Base-by-base conservation (phyloP, 1,140 invertebrate genomes). In the Trypoxylus dichotomus region DNA sequence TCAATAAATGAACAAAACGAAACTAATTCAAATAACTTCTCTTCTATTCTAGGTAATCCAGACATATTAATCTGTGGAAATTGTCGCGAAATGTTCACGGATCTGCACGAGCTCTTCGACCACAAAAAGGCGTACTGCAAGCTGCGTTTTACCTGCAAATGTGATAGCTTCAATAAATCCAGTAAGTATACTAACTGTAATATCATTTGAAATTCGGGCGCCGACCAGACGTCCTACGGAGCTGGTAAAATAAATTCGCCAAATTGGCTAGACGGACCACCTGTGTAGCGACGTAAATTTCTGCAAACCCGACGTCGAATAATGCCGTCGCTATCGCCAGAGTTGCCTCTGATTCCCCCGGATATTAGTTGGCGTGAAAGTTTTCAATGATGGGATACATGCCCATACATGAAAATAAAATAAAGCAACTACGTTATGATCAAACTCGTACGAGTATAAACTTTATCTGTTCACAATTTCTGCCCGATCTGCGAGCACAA, bases 11-110 rank as follows among this genome's bases (percentile, higher is more conserved):
- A 37, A 37, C 32, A 37, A 37, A 37, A 37, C 10, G 32, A 37
- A 8, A 37, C 32, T 8, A 7, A 37, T 13, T 11, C 6, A 19
- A 27, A 24, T 71, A n/a, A 74, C n/a, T 43, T 41, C 32, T 41
- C 32, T 25, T 54, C 15, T 32, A 19, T 90, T 90, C 1, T 87
- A 95, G 94, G 92, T 88, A 94, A 93, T 87, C 93, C 93, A 81
- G 95, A 96, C 86, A 94, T 95, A 84, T 89, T 96, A 85, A 96
- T 96, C 83, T 96, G 95, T 86, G 95, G 95, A 79, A 95, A 94
- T 86, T 96, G 95, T 86, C 89, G 94, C 82, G 93, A 95, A 87
- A 91, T 94, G 87, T 96, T 95, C 86, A 91, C 91, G 73, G 94
- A 94, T 81, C 89, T 96, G 41, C 91, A 93, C 83, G 94, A 94